Evolutionary conservation across 2,888 invertebrate genomes (phyloP), one percentile per base, ranked within the genome.

Genomic region (Anoplius nigerrimus): DNA sequence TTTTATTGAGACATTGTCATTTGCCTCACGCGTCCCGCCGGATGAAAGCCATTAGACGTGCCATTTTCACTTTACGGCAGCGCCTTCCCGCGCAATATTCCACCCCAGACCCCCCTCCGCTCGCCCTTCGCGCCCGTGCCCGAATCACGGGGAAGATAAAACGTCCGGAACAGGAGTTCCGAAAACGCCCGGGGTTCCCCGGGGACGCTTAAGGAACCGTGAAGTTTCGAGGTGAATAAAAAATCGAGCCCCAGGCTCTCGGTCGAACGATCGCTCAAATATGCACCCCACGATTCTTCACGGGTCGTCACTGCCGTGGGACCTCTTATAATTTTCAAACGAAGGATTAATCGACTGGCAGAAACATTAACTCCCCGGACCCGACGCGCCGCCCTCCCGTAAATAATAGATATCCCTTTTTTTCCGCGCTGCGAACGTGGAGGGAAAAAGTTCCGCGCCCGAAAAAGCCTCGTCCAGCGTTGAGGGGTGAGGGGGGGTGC

Each of bases 301-400:
- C 71, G 78, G 72, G 65, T 71, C 76, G 78, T 75, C 79, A 80
- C 74, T 75, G 64, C 72, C 74, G 74, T 72, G 79, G 66, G 75
- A 75, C 63, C 77, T 78, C 77, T 81, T 81, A 83, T 83, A 82
- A 83, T 83, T 82, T 80, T 80, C 78, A 80, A 84, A 77, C 76
- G 83, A 77, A 79, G 80, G 80, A 84, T 84, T 84, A 84, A 84
- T 84, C 81, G 81, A 79, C 79, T 77, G 78, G 79, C 81, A 80
- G 76, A 78, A 81, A 80, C 74, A 74, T 76, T 75, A 78, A 82
- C 81, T 81, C 76, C 70, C 63, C 74, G 74, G 75, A 80, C 76
- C 74, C 77, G 76, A 66, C 73, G 65, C 72, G 71, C 69, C 71
- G 67, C 72, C 69, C 76, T 71, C 74, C 59, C 57, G 56, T 78